These are phyloP conservation scores for Drosophila hamatofila DNA, from an alignment of 2,888 invertebrate species.

Conservation along the genomic window DNA sequence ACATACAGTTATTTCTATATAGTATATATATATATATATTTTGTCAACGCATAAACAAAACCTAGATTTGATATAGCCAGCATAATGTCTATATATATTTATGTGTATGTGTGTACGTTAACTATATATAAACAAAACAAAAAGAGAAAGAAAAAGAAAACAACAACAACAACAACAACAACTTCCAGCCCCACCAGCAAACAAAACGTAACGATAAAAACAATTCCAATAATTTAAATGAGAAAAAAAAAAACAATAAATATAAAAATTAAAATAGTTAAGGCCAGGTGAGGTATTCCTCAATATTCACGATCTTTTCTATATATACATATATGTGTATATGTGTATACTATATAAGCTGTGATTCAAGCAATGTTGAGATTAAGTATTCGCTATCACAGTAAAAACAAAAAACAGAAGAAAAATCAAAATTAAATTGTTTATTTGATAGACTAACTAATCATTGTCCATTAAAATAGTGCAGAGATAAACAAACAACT, in stretches of 20 bases:
- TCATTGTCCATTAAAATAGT: constrained; percentile 8
- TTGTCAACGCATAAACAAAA: constrained; percentile 42
- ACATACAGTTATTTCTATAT: constrained; percentile 35
- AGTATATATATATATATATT: constrained; percentile 21
- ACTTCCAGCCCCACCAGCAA: constrained; percentile 76
- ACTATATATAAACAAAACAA: constrained; percentile 56
- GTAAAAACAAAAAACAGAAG: constrained; percentile 1
- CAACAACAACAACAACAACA: too few species aligned
- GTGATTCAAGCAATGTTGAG: constrained; percentile 35
- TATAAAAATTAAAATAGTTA: constrained; percentile 17
- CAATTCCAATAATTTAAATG: constrained; percentile 52
- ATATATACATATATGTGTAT: not conserved
- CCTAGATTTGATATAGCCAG: constrained; percentile 39
- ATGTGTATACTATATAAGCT: constrained; percentile 10
- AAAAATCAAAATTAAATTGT: constrained; percentile 3
- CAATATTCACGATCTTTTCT: constrained; percentile 20
- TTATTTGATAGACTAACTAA: constrained; percentile 2
- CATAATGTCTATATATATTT: constrained; percentile 32
- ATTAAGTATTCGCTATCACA: constrained; percentile 28
- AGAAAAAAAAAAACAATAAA: constrained; percentile 1
- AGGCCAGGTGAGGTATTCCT: constrained; percentile 32
- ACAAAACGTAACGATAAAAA: constrained; percentile 24
- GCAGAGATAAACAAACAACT: not conserved
- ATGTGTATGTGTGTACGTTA: constrained; percentile 58
- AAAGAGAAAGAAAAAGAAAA: constrained; percentile 7